Base-by-base conservation (phyloP, 2,113 vertebrate species). In the Fukomys damarensis region DNA sequence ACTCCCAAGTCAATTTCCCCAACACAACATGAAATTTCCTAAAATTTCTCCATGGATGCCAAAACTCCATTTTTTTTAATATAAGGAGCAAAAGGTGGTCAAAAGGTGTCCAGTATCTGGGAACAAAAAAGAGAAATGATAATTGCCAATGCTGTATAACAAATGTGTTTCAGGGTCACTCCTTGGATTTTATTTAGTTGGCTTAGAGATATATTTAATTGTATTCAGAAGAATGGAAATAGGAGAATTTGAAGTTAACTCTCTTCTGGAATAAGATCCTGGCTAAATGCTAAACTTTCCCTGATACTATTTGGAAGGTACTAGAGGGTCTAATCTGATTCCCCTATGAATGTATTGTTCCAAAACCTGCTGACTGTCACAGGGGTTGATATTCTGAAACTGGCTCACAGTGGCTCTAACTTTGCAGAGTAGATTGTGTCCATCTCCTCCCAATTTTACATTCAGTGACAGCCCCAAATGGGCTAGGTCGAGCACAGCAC, bases 181-280 rank as follows among this genome's bases (percentile, higher is more conserved):
- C 7, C 24, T 65, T 82, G 12, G 70, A 38, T 91, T 81, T 56
- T 56, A 83, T 92, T 46, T 80, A 89, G 20, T 84, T 3, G 79
- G 3, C 68, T 87, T n/a, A 12, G 4, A 89, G 30, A 76, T 76
- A 54, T 22, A 68, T 76, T 86, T 89, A 66, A 95, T 56, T 43
- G 49, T 86, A 84, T 80, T 93, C 46, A 46, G 41, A 92, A 81
- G 72, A 80, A 92, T 38, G n/a, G 32, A 61, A 96, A 70, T 65
- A 90, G 35, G 10, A 58, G 70, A 41, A 17, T 59, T 68, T 58
- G 54, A 93, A 58, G 26, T 24, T n/a, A 88, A 59, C 7, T 93
- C 82, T 92, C 76, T 38, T 84, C n/a, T 68, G 12, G 2, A 86
- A 83, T 35, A 46, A 52, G 61, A 91, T 72, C 46, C 49, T 70